Evolutionary conservation across 2,888 invertebrate genomes (phyloP).

Genomic region (Portevinia maculata): DNA sequence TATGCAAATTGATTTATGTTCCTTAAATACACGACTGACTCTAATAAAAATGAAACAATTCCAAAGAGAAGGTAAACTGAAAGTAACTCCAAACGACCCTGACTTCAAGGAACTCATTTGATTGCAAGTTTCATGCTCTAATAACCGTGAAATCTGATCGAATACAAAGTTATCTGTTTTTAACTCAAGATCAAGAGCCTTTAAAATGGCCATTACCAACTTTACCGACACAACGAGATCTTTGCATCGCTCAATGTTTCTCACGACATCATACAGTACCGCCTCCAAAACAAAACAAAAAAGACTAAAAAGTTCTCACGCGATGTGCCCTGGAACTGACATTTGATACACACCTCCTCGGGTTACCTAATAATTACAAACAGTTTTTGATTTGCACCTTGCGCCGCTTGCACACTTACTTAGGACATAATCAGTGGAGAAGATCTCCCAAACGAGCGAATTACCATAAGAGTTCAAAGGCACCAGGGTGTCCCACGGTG

Average conservation of each 20-base stretch:
- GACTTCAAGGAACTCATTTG: slow-evolving; percentile 16
- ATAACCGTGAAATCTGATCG: slow-evolving; percentile 24
- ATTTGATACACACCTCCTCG: slow-evolving; percentile 48
- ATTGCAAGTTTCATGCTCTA: slow-evolving; percentile 46
- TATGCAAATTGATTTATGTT: no score
- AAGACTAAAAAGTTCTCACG: slow-evolving; percentile 61
- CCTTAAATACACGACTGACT: no score
- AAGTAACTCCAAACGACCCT: background rate
- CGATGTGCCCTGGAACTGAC: slow-evolving; percentile 56
- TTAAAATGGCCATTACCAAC: slow-evolving; percentile 20
- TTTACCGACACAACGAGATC: slow-evolving; percentile 51
- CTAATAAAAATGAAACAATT: no score
- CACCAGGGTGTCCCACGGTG: slow-evolving; percentile 19
- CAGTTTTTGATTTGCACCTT: slow-evolving; percentile 55
- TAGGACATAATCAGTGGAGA: slow-evolving; percentile 17
- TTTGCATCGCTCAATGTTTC: background rate
- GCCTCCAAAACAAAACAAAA: slow-evolving; percentile 4
- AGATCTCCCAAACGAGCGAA: slow-evolving; percentile 24
- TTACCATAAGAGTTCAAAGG: slow-evolving; percentile 42
- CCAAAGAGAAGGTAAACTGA: no score
- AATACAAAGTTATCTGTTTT: background rate
- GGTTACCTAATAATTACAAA: slow-evolving; percentile 71
- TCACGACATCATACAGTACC: slow-evolving; percentile 28
- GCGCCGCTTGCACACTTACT: slow-evolving; percentile 16
- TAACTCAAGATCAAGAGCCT: slow-evolving; percentile 7